Base-by-base conservation (phyloP, 1,140 invertebrate genomes). In the Drosophila kikkawai region DNA sequence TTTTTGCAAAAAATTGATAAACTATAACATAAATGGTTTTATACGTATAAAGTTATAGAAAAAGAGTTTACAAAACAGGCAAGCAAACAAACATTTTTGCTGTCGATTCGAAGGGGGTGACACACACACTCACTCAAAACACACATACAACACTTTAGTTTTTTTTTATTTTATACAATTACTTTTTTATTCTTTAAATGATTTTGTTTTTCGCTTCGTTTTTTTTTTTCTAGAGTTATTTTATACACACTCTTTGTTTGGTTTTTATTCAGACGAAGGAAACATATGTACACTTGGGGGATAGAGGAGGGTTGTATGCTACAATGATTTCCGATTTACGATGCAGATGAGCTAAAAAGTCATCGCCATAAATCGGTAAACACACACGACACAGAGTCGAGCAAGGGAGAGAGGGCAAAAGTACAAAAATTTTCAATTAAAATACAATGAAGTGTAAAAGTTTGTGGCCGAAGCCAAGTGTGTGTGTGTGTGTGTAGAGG, bases 391-490 rank as follows among this genome's bases (percentile, higher is more conserved):
- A 66, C 77, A 76, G 44, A 15, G 34, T 55, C 53, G 53, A 39
- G 34, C 17, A 13, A 36, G 32, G n/a, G 12, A 15, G 36, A 39
- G 41, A 37, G 63, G 63, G 73, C 56, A 59, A 67, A 81, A 78
- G 59, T 83, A 77, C 67, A 80, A 68, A 64, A 65, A 88, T 57
- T 69, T 87, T 90, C 80, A 90, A 88, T 88, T 90, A 90, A 90
- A 80, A 80, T 79, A 90, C 77, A 88, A 88, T 88, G 61, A 88
- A 90, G 80, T 88, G 85, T 84, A 84, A 88, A 88, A 88, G 77
- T 88, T 88, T 78, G 83, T 87, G 82, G 68, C 67, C 67, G 59
- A 60, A 70, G 78, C 63, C 74, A 77, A 83, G 66, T 80, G 65
- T 63, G 34, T n/a, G 34, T 50, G 47, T 17, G 9, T 34, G 41